Evolutionary conservation across 2,113 vertebrate genomes (phyloP).

Genomic region (Labeo rohita): DNA sequence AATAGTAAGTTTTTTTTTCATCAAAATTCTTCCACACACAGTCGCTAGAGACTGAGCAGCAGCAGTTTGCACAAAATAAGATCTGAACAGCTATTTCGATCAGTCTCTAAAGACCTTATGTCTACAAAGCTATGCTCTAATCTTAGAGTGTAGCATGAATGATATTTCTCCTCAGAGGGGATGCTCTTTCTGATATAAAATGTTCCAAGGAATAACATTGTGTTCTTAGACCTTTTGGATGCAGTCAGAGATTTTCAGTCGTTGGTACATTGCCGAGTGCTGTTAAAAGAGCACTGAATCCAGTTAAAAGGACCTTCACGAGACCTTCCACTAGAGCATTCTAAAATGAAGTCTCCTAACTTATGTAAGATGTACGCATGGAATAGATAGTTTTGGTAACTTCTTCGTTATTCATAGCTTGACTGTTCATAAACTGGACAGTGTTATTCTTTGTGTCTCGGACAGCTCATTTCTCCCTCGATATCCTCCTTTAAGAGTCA

Average conservation of each 20-base stretch:
- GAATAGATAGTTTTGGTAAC: not conserved
- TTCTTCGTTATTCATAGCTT: not conserved
- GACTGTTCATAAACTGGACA: not conserved
- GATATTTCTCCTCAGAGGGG: not conserved
- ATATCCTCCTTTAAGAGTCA: not conserved
- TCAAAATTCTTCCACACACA: not conserved
- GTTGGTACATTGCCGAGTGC: slow-evolving; percentile 46
- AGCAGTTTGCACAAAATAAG: not conserved
- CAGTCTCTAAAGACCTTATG: slow-evolving; percentile 60
- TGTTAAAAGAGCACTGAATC: slow-evolving; percentile 60
- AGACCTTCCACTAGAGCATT: not conserved
- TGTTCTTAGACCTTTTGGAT: slow-evolving; percentile 62
- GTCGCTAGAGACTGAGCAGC: slow-evolving; percentile 18
- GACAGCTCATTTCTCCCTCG: not conserved
- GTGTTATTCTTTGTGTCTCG: not conserved
- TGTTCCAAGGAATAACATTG: slow-evolving; percentile 66
- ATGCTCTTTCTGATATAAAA: slow-evolving; percentile 61
- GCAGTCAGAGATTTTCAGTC: slow-evolving; percentile 55
- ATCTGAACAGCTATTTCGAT: slow-evolving; percentile 67
- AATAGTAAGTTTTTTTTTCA: not conserved
- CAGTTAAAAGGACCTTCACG: slow-evolving; percentile 43
- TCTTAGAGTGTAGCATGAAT: slow-evolving; percentile 55
- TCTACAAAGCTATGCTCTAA: slow-evolving; percentile 64
- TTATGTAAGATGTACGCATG: not conserved
- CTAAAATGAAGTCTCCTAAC: not conserved